Base-by-base conservation (phyloP, 1,140 invertebrate species). In the Metaphire vulgaris region DNA sequence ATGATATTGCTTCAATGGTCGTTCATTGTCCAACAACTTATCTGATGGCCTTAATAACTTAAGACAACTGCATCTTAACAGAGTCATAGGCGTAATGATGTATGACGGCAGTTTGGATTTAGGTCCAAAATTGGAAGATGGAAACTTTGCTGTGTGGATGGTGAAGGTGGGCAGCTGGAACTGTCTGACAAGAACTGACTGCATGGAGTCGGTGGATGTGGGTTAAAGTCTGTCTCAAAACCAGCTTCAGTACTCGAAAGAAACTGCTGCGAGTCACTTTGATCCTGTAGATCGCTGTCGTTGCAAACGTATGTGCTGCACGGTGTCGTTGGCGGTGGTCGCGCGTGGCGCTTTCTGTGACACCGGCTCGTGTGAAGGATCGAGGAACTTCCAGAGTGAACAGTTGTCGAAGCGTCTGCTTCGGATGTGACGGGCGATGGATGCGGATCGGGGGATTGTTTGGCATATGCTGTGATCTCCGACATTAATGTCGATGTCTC, bases 301-400 rank as follows among this genome's bases (percentile, higher is more conserved):
- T 95, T 92, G 84, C 92, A 95, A 16, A 96, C 92, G 83, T 97
- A 95, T 1, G 95, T 97, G 79, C 93, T 94, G 84, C 93, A 96
- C 0, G 95, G 95, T 2, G 95, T 97, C 0, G 93, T 93, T 21
- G 21, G 6, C 26, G 89, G 90, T 78, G 91, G 89, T 29, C 79
- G 80, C 77, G 78, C 80, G 66, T 67, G 29, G 83, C 94, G 93
- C 82, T 92, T 90, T 31, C 91, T 56, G 41, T 56, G 41, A 12
- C 6, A 21, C 6, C 41, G 41, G 6, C 21, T 56, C 6, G 21
- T 21, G 41, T 21, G 41, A 6, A 56, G 21, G 41, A 21, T 56
- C 41, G 21, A 56, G 21, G 41, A 56, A 56, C 41, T 56, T n/a
- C n/a, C n/a, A 56, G 41, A 56, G 41, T 56, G 6, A 6, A 56